These are phyloP conservation scores for Malaclemys terrapin DNA, from an alignment of 2,113 vertebrate genomes.

Conservation along the genomic window DNA sequence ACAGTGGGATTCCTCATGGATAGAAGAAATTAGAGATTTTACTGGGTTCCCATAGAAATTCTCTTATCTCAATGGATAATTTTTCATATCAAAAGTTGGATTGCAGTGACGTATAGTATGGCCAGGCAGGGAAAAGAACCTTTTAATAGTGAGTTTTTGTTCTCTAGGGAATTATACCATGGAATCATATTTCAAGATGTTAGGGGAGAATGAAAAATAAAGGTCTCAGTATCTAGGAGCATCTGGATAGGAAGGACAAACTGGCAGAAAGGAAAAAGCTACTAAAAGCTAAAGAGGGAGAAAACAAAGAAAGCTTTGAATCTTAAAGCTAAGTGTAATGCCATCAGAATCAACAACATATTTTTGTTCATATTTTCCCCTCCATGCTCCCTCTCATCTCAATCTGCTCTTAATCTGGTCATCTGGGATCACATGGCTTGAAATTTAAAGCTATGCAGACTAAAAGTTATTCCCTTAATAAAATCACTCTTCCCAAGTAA, in stretches of 20 bases:
- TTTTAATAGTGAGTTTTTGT: constrained; percentile 51
- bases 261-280: not conserved
- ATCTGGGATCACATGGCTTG: constrained; percentile 25
- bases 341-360: not conserved
- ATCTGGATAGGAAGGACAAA: constrained; percentile 10
- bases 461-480: not conserved
- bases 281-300: not conserved
- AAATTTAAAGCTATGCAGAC: constrained; percentile 15
- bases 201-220: constrained; percentile 31
- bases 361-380: not conserved
- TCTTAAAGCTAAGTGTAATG: not conserved
- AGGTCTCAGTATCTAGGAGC: not conserved
- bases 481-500: not conserved
- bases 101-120: constrained; percentile 15
- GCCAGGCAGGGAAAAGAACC: not conserved
- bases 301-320: constrained; percentile 47
- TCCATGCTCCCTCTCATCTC: not conserved
- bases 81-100: constrained; percentile 10
- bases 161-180: constrained; percentile 19
- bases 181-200: constrained; percentile 49
- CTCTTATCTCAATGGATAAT: constrained; percentile 20
- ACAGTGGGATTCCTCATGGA: not conserved
- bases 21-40: constrained; percentile 22
- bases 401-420: not conserved
- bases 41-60: not conserved